Evolutionary conservation across 2,797 vertebrate genomes (phyloP).

Genomic region (Tadarida brasiliensis): DNA sequence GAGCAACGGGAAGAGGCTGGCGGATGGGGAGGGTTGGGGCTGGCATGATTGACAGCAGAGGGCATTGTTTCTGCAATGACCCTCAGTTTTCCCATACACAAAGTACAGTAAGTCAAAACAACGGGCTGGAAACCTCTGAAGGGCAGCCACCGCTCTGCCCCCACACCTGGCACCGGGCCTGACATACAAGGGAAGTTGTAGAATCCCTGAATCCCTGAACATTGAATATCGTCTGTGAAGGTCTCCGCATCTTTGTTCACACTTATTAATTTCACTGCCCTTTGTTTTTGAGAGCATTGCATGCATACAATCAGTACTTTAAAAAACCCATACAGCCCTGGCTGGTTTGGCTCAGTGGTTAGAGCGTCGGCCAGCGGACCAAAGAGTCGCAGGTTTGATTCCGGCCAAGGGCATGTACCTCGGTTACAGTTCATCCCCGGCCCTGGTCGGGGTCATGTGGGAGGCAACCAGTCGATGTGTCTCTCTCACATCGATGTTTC

Average conservation of each 20-base stretch:
- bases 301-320: neutral
- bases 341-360: too few relatives aligned
- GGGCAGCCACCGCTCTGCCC: neutral
- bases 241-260: neutral
- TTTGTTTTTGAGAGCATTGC: neutral
- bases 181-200: accelerated
- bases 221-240: neutral
- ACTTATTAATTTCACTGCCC: neutral
- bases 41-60: neutral
- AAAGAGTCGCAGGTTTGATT: too few relatives aligned
- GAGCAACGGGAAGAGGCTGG: neutral
- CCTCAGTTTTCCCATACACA: neutral
- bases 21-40: accelerated
- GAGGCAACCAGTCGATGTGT: too few relatives aligned
- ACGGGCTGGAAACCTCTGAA: neutral
- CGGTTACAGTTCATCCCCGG: too few relatives aligned
- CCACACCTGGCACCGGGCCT: accelerated
- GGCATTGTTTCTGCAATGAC: neutral
- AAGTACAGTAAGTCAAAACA: neutral
- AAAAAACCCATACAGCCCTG: neutral
- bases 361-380: too few relatives aligned
- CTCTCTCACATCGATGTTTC: too few relatives aligned
- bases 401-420: too few relatives aligned
- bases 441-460: too few relatives aligned
- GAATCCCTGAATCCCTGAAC: neutral